Conservation (phyloP, 2,888 invertebrate species). For the Rotaria magnacalcarata region DNA sequence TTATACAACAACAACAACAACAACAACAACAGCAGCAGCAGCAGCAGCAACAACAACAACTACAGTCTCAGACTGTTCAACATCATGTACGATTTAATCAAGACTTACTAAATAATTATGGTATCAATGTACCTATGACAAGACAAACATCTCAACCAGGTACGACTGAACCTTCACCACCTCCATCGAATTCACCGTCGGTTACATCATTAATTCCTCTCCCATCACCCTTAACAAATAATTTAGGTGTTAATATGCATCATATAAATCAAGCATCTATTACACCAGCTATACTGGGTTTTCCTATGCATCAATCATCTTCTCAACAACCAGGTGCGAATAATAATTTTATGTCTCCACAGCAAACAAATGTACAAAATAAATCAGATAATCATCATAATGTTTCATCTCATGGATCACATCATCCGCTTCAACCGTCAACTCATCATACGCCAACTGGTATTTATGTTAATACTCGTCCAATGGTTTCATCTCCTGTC, state of each 20-base stretch:
- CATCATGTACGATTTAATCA: slow-evolving; percentile 11
- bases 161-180: background rate
- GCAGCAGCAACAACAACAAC: background rate
- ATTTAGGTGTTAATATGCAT: slow-evolving; percentile 28
- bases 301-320: background rate
- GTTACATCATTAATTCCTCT: background rate
- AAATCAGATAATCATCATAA: background rate
- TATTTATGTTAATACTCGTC: slow-evolving; percentile 6
- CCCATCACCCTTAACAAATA: slow-evolving; percentile 10
- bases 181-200: background rate
- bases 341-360: background rate
- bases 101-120: slow-evolving; percentile 5
- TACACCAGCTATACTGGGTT: background rate
- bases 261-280: slow-evolving; percentile 23
- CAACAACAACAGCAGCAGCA: too few species aligned
- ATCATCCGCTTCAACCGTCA: background rate
- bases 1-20: background rate
- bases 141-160: background rate
- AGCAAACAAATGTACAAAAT: slow-evolving; percentile 7
- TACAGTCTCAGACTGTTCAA: background rate
- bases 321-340: background rate
- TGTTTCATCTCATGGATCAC: background rate
- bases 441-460: background rate
- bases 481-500: background rate
- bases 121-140: background rate